phyloP scores from a whole-genome alignment of 2,888 invertebrate genomes.

The Seira ritae region DNA sequence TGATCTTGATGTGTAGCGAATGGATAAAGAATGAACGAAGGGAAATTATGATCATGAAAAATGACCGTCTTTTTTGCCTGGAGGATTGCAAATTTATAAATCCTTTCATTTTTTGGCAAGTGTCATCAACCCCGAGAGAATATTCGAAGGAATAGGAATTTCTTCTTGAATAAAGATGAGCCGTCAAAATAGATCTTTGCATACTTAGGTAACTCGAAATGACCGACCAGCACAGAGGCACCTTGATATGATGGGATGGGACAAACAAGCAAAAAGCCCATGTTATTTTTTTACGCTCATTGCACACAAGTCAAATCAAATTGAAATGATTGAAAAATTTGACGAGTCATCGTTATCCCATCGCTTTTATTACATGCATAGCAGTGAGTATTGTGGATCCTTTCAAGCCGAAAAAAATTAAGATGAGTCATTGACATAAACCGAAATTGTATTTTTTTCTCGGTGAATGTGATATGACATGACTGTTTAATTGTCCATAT shows the following conservation, averaged over 20 bases:
- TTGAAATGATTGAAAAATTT: conserved; percentile 45
- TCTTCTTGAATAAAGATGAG: no score
- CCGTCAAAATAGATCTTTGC: no score
- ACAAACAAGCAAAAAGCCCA: background rate
- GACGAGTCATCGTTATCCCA: conserved; percentile 43
- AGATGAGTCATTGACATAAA: conserved; percentile 30
- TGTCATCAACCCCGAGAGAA: background rate
- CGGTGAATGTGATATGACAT: conserved; percentile 1
- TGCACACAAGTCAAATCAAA: conserved; percentile 54
- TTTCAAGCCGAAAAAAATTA: conserved; percentile 27
- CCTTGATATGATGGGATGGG: no score
- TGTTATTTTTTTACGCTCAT: conserved; percentile 8
- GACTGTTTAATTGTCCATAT: background rate
- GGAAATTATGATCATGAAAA: background rate
- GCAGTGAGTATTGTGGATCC: no score
- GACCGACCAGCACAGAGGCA: no score
- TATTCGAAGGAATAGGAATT: background rate
- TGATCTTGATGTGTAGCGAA: background rate
- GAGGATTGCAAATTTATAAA: background rate
- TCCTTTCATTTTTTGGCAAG: background rate
- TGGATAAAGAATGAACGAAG: background rate
- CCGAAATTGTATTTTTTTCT: conserved; percentile 2
- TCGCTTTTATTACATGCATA: background rate
- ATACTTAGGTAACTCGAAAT: no score
- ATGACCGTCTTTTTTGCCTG: background rate